phyloP scores from a whole-genome alignment of 2,797 vertebrate species.

The Clarias platycephalus region DNA sequence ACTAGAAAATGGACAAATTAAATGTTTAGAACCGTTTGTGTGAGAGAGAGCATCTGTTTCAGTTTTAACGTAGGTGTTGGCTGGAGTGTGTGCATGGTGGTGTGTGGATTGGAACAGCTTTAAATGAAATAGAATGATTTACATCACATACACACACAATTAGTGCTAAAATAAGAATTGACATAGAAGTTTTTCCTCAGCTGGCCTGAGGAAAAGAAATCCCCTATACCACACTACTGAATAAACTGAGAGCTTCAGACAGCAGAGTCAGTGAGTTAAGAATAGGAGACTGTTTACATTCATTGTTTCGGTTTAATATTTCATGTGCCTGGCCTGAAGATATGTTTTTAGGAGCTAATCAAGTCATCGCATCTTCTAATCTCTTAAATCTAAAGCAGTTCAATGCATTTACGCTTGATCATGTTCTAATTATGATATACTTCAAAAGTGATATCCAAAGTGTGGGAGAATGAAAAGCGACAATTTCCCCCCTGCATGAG shows the following conservation, averaged over 20 bases:
- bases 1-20: too few species aligned
- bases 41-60: too few species aligned
- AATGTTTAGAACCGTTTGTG: too few species aligned
- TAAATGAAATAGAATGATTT: too few species aligned
- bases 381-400: slow-evolving; percentile 8
- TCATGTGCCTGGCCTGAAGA: background rate
- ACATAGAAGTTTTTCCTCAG: too few species aligned
- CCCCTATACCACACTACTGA: background rate
- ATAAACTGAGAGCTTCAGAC: background rate
- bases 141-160: too few species aligned
- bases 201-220: too few species aligned
- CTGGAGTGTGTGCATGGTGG: too few species aligned
- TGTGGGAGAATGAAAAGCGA: background rate
- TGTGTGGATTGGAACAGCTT: too few species aligned
- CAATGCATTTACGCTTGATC: background rate
- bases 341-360: background rate
- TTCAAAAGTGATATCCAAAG: background rate
- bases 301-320: background rate
- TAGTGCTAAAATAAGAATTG: too few species aligned
- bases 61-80: too few species aligned
- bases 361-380: background rate
- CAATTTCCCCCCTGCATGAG: background rate
- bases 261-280: background rate
- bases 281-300: too few species aligned
- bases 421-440: background rate